A percentile compares a stretch with the other conserved stretches of the same genome.
phyloP scores from a whole-genome alignment of 2,888 invertebrate genomes.

The Clunio marinus region DNA sequence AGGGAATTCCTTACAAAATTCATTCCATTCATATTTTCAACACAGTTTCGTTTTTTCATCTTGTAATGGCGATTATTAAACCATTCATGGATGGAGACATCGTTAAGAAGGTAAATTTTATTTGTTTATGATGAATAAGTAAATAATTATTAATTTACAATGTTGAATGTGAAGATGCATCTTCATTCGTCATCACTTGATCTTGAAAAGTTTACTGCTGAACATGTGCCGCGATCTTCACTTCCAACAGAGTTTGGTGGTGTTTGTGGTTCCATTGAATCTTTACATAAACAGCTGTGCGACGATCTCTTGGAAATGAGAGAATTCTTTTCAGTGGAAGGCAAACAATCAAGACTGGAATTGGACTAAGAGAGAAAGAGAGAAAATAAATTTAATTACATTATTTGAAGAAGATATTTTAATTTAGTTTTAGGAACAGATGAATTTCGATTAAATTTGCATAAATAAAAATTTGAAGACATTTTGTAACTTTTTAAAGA shows the following conservation, averaged over 20 bases:
- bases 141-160: no score
- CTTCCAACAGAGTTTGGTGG: slow-evolving; percentile 63
- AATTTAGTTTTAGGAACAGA: no score
- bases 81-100: slow-evolving; percentile 61
- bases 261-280: slow-evolving; percentile 46
- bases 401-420: no score
- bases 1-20: slow-evolving; percentile 63
- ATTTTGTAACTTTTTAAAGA: background rate
- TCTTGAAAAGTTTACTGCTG: slow-evolving; percentile 54
- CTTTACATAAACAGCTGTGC: slow-evolving; percentile 40
- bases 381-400: background rate
- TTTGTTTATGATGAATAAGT: no score
- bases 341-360: background rate
- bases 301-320: slow-evolving; percentile 40
- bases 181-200: slow-evolving; percentile 56
- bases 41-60: slow-evolving; percentile 57
- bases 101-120: slow-evolving; percentile 52
- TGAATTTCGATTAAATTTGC: background rate
- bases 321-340: slow-evolving; percentile 40
- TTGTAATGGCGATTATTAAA: slow-evolving; percentile 56
- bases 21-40: slow-evolving; percentile 65
- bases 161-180: slow-evolving; percentile 58
- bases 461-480: background rate
- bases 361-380: background rate
- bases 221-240: slow-evolving; percentile 56